Evolutionary conservation across 2,797 vertebrate species (phyloP), one percentile per base, ranked within the genome.

Genomic region (Ispidina picta): DNA sequence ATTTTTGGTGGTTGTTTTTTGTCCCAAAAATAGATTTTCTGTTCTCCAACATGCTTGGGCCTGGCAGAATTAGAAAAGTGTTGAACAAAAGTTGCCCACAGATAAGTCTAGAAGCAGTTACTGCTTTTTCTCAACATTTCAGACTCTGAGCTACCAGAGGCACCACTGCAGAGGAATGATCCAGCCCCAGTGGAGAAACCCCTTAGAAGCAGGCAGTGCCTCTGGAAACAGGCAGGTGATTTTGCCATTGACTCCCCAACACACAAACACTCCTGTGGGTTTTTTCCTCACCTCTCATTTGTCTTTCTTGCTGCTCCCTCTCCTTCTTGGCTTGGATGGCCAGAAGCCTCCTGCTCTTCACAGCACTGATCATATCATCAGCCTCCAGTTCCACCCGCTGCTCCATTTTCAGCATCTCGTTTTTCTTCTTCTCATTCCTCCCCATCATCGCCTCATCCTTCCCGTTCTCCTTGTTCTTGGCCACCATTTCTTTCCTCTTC

Each of bases 251-350:
- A 43, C 37, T 28, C 18, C 15, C 31, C 5, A 39, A 56, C 23
- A 48, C 37, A 54, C 26, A 62, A 23, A 25, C 1, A 2, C 29
- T 49, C 70, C 3, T 3, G 10, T 31, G 17, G 4, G 9, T 31
- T 13, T 37, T 93, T 51, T 79, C 70, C 81, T 96, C 94, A 99
- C 99, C 99, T 99, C 98, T 99, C 95, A 98, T 98, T 93, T 98
- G 98, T 78, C 98, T 97, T 91, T 99, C 99, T 91, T 98, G 96
- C 95, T 99, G 98, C 77, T 99, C 99, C 37, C 98, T 99, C 37
- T 99, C 98, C 90, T 98, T 99, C 97, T 99, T 99, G 63, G 98
- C 99, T 95, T 99, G 99, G 81, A 99, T 98, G 78, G 98, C 95
- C 96, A 98, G 98, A 83, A 99, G 97, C 43, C 98, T 97, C 73